Percentiles rank a stretch among this genome's conserved stretches.
Evolutionary conservation across 1,140 invertebrate species (phyloP).

Genomic region (Drosophila insularis): DNA sequence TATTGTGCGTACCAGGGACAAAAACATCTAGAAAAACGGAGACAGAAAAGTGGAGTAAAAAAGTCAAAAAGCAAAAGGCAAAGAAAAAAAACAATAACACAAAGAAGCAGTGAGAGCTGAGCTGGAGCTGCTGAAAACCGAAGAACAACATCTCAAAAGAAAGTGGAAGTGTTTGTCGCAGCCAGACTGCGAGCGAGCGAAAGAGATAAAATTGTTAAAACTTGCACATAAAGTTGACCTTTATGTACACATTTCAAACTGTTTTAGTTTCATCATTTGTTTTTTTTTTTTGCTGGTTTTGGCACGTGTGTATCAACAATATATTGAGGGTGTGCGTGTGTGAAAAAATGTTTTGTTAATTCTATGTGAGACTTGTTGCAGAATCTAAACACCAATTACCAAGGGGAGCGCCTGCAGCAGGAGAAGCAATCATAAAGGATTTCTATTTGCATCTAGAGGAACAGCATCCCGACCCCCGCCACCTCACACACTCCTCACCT

Average conservation of each 20-base stretch:
- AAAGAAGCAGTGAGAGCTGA: constrained; percentile 38
- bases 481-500: neutral
- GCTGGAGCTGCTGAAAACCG: constrained; percentile 47
- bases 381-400: constrained; percentile 29
- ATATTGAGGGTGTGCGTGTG: neutral
- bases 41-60: constrained; percentile 32
- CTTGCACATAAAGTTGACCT: neutral
- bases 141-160: constrained; percentile 67
- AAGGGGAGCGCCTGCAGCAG: neutral
- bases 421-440: neutral
- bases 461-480: neutral
- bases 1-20: constrained; percentile 4
- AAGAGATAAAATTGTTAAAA: constrained; percentile 24
- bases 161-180: constrained; percentile 57
- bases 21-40: constrained; percentile 20
- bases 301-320: constrained; percentile 31
- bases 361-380: constrained; percentile 51
- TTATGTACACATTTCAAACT: neutral
- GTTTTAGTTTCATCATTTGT: neutral
- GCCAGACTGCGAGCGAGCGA: constrained; percentile 6
- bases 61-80: constrained; percentile 19
- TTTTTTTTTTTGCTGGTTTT: constrained; percentile 7
- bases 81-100: constrained; percentile 30
- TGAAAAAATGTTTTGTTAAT: constrained; percentile 14
- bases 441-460: neutral